Evolutionary conservation across 2,888 invertebrate genomes (phyloP).

Genomic region (Ferdinandea cuprea): DNA sequence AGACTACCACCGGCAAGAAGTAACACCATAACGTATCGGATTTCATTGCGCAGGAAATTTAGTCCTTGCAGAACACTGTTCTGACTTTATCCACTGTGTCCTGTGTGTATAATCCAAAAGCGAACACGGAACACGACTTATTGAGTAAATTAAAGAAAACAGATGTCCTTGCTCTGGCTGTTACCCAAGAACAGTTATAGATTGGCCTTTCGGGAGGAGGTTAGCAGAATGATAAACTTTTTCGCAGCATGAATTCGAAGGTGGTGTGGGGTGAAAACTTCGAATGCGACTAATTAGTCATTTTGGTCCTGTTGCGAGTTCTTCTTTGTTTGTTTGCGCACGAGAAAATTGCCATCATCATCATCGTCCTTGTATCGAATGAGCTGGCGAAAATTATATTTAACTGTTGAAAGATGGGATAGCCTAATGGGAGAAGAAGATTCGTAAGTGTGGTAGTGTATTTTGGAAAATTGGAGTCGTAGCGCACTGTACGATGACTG

Average conservation of each 20-base stretch:
- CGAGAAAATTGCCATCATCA: neutral
- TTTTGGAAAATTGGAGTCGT: no score
- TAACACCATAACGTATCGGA: constrained; percentile 63
- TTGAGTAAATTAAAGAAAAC: constrained; percentile 70
- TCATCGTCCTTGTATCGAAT: constrained; percentile 26
- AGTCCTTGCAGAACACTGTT: constrained; percentile 15
- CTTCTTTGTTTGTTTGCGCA: constrained; percentile 37
- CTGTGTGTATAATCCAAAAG: constrained; percentile 16
- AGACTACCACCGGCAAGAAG: constrained; percentile 11
- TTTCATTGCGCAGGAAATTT: constrained; percentile 50
- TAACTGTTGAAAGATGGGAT: no score
- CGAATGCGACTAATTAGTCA: constrained; percentile 67
- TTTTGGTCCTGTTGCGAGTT: constrained; percentile 48
- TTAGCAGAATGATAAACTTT: constrained; percentile 26
- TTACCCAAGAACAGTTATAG: constrained; percentile 39
- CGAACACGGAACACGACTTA: constrained; percentile 49
- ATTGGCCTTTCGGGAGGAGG: constrained; percentile 24
- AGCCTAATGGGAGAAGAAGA: no score
- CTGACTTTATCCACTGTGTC: neutral
- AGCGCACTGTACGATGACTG: no score
- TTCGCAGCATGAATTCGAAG: constrained; percentile 12
- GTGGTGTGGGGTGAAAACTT: constrained; percentile 47
- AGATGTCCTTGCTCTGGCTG: constrained; percentile 59
- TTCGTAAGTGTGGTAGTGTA: no score
- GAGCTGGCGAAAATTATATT: neutral